Percentiles rank a stretch among this genome's conserved stretches.
Evolutionary conservation across 2,113 vertebrate species (phyloP).

Genomic region (Macaca fascicularis): T2T-MFA8v1.1 NC_088379.1:183419501-183420000

Average conservation of each 20-base stretch:
- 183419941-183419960: not conserved
- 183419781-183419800: not conserved
- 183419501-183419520: too few species aligned
- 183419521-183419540: too few species aligned
- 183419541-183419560: not conserved
- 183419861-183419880: not conserved
- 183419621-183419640: not conserved
- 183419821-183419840: not conserved
- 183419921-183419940: not conserved
- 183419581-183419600: not conserved
- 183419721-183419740: not conserved
- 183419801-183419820: not conserved
- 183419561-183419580: not conserved
- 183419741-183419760: not conserved
- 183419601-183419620: not conserved
- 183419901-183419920: not conserved
- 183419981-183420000: not conserved
- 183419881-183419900: not conserved
- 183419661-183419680: not conserved
- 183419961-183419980: not conserved
- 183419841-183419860: not conserved
- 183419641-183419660: not conserved
- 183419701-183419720: not conserved
- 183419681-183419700: not conserved
- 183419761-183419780: not conserved